A percentile compares a stretch with the other conserved stretches of the same genome.
These are phyloP conservation scores for Sarcophilus harrisii DNA, from an alignment of 2,797 vertebrate genomes.

Conservation along the genomic window DNA sequence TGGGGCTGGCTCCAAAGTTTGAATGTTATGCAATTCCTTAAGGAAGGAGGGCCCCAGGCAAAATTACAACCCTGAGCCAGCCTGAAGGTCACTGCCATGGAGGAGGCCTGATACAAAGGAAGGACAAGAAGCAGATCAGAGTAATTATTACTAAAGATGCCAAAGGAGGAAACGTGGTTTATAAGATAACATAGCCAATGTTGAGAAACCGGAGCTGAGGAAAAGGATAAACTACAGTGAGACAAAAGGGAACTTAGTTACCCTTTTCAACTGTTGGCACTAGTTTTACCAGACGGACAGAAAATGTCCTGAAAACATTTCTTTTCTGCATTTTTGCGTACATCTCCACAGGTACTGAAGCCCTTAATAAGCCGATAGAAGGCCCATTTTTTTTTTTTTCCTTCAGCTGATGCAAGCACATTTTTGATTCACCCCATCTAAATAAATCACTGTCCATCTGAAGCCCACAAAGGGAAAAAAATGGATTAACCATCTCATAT, in stretches of 20 bases:
- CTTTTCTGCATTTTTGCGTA: slow-evolving; percentile 11
- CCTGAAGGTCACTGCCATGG: slow-evolving; percentile 76
- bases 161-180: slow-evolving; percentile 52
- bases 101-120: slow-evolving; percentile 52
- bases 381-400: neutral
- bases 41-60: slow-evolving; percentile 74
- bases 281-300: slow-evolving; percentile 16
- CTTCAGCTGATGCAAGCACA: slow-evolving; percentile 69
- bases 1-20: slow-evolving; percentile 74
- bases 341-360: neutral
- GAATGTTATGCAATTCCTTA: slow-evolving; percentile 73
- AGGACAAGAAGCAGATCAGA: slow-evolving; percentile 47
- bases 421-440: slow-evolving; percentile 65
- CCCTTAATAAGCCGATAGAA: neutral
- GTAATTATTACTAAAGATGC: slow-evolving; percentile 42
- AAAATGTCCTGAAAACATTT: slow-evolving; percentile 46
- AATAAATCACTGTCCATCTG: slow-evolving; percentile 76
- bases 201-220: slow-evolving; percentile 33
- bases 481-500: slow-evolving; percentile 74
- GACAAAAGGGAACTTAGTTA: slow-evolving; percentile 36
- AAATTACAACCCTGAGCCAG: slow-evolving; percentile 72
- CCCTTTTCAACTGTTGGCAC: slow-evolving; percentile 38
- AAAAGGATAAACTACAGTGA: neutral
- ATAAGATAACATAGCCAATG: slow-evolving; percentile 39
- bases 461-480: slow-evolving; percentile 62